These are phyloP conservation scores for Brachyhypopomus occidentalis DNA, from an alignment of 2,113 vertebrate genomes.

Conservation along the genomic window DNA sequence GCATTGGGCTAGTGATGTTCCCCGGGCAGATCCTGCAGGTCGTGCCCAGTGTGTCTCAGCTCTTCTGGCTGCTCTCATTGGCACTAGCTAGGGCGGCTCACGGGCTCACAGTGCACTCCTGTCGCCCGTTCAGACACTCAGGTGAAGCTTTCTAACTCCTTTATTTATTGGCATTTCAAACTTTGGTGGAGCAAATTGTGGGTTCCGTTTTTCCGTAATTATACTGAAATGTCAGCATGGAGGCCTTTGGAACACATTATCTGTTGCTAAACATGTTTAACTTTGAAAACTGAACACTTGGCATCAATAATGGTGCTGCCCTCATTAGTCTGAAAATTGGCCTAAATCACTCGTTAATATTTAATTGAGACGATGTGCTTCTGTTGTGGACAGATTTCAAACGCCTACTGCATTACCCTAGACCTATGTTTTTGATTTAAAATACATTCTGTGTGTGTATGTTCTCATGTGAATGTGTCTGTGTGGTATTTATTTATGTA, in stretches of 20 bases:
- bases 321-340: neutral
- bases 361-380: neutral
- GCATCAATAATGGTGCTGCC: neutral
- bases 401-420: neutral
- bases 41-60: neutral
- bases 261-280: neutral
- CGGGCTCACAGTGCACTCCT: neutral
- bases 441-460: neutral
- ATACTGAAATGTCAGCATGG: neutral
- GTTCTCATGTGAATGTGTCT: no score
- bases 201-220: neutral
- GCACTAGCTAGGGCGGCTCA: no score
- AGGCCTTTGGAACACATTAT: conserved; percentile 3
- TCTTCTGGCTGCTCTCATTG: neutral
- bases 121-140: neutral
- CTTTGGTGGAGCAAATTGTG: neutral
- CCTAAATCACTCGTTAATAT: neutral
- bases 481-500: no score
- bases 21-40: neutral
- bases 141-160: neutral
- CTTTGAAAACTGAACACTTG: neutral
- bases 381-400: neutral
- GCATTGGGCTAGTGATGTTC: conserved; percentile 1
- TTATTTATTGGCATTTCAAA: neutral
- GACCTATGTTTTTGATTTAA: neutral